Percentiles rank a stretch among this genome's conserved stretches.
Evolutionary conservation across 2,888 invertebrate species (phyloP).

Genomic region (Xylophagus ater): DNA sequence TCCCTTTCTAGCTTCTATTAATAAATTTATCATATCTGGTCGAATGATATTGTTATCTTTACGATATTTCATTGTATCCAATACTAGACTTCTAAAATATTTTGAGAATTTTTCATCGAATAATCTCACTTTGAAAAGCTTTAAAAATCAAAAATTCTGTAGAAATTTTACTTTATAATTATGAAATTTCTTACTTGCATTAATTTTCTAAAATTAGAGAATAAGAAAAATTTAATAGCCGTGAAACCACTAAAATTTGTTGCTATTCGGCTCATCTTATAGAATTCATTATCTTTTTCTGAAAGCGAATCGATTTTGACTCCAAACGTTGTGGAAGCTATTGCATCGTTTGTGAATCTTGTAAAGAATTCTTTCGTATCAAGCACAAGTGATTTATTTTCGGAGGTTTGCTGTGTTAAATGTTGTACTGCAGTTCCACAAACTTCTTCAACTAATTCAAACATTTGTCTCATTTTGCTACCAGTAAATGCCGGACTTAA

Average conservation of each 20-base stretch:
- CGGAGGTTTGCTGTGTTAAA: background rate
- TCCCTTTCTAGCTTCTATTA: conserved; percentile 41
- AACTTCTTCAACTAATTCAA: conserved; percentile 34
- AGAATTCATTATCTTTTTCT: conserved; percentile 45
- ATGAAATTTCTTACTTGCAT: too few relatives aligned
- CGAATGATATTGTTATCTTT: conserved; percentile 40
- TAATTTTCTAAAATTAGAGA: too few relatives aligned
- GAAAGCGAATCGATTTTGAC: conserved; percentile 43
- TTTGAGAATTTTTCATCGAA: conserved; percentile 28
- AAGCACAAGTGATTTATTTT: background rate
- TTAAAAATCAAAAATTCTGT: too few relatives aligned
- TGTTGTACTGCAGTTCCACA: conserved; percentile 11
- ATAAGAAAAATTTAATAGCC: too few relatives aligned
- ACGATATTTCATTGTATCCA: conserved; percentile 39
- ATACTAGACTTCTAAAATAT: conserved; percentile 38
- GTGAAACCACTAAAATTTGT: conserved; percentile 32
- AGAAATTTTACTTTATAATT: too few relatives aligned
- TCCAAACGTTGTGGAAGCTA: conserved; percentile 41
- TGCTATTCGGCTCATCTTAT: conserved; percentile 40
- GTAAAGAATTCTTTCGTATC: conserved; percentile 33
- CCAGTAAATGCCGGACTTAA: conserved; percentile 40
- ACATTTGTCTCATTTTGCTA: conserved; percentile 41
- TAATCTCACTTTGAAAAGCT: conserved; percentile 26
- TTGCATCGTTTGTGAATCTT: conserved; percentile 36
- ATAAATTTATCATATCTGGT: conserved; percentile 45